Base-by-base conservation (phyloP, 2,113 vertebrate genomes). In the Peromyscus leucopus region DNA sequence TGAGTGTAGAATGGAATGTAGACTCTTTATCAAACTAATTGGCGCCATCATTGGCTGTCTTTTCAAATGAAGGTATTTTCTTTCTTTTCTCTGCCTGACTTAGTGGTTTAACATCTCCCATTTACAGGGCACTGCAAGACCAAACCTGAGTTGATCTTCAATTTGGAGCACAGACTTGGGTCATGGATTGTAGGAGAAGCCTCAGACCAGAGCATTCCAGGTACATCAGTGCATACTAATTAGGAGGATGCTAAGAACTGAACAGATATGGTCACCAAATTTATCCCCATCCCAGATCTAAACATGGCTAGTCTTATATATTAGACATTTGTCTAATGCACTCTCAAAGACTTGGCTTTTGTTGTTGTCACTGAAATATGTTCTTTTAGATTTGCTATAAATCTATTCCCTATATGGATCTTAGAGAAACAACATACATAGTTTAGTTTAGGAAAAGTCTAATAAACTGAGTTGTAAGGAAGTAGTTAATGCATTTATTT, bases 131-230 rank as follows among this genome's bases (percentile, higher is more conserved):
- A 84, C 26, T 61, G 79, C 67, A 46, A 71, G 55, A 72, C 67
- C 67, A 92, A 92, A 61, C 90, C 90, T 46, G 79, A 92, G 12
- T 59, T 83, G 51, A 84, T 92, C 79, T 92, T 92, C 79, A 83
- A 46, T 42, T 92, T 92, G 90, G 90, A 92, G 28, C 65, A 67
- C 59, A 79, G n/a, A 83, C 19, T 72, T 71, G 90, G 28, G 28
- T 82, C 90, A 74, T 59, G 65, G n/a, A 83, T 83, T 57, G n/a
- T 72, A 74, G 39, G 39, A 63, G 79, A 92, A 92, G n/a, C 48
- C 21, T 19, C n/a, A 92, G 6, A 46, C 28, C 51, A 84, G 65
- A 59, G n/a, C 28, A 57, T 59, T 26, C 51, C 90, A 84, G 90
- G 90, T 92, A 57, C 31, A 42, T 83, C 65, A 46, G 19, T 57